phyloP scores from a whole-genome alignment of 2,797 vertebrate genomes.

The Muraenolepis orangiensis region DNA sequence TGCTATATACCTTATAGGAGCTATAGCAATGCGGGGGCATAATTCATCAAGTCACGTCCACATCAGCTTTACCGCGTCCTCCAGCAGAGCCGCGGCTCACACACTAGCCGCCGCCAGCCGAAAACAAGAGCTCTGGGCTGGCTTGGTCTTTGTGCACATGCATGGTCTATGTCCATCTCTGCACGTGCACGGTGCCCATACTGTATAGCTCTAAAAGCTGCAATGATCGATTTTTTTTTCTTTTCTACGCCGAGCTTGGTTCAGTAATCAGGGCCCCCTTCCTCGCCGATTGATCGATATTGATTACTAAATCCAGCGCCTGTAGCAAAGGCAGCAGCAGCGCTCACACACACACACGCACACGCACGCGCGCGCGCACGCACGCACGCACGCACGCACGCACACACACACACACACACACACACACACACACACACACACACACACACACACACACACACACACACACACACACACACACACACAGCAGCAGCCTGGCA shows the following conservation, averaged over 20 bases:
- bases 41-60: background rate
- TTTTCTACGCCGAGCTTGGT: constrained; percentile 78
- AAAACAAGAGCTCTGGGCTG: constrained; percentile 43
- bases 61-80: background rate
- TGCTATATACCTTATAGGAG: background rate
- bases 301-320: constrained; percentile 79
- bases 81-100: too few relatives aligned
- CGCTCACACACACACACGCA: too few relatives aligned
- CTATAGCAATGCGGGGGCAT: background rate
- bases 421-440: too few relatives aligned
- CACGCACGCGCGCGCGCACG: too few relatives aligned
- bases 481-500: constrained; percentile 26
- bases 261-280: constrained; percentile 83
- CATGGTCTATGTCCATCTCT: constrained; percentile 64
- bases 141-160: constrained; percentile 58
- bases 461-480: too few relatives aligned
- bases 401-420: too few relatives aligned
- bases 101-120: constrained; percentile 19
- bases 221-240: constrained; percentile 77
- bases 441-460: too few relatives aligned
- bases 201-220: constrained; percentile 81
- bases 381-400: too few relatives aligned
- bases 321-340: constrained; percentile 73
- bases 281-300: constrained; percentile 81
- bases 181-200: constrained; percentile 63